phyloP scores from a whole-genome alignment of 2,113 vertebrate species.

The Aix galericulata region DNA sequence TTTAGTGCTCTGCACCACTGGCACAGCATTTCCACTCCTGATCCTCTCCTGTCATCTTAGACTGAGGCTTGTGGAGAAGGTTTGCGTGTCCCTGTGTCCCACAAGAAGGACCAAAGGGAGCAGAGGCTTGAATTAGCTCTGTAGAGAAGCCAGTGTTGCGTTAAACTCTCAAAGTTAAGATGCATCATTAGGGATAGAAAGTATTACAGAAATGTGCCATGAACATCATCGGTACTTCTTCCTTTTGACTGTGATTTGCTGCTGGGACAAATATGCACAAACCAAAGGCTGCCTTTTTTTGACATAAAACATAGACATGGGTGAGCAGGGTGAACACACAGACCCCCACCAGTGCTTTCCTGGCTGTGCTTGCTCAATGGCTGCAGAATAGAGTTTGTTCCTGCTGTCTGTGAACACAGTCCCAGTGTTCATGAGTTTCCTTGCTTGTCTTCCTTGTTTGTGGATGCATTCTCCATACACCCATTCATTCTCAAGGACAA shows the following conservation, averaged over 20 bases:
- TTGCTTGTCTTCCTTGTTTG: background rate
- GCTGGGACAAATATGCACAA: background rate
- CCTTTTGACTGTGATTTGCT: background rate
- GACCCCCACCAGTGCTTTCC: background rate
- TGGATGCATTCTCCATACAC: background rate
- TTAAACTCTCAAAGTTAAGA: background rate
- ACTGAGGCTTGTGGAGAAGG: background rate
- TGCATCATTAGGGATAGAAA: background rate
- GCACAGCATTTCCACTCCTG: background rate
- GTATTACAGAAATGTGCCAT: background rate
- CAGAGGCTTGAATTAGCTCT: background rate
- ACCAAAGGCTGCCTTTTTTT: background rate
- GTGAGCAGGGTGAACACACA: background rate
- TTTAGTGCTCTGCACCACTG: background rate
- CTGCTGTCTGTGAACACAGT: background rate
- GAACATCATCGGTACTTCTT: background rate
- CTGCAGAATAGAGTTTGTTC: background rate
- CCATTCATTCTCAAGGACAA: background rate
- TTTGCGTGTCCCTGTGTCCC: background rate
- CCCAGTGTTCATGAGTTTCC: background rate
- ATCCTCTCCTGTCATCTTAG: background rate
- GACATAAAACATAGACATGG: background rate
- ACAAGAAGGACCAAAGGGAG: background rate
- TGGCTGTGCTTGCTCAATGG: background rate
- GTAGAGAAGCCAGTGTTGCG: background rate